phyloP scores from a whole-genome alignment of 2,797 vertebrate genomes.

The Hypotaenidia philippensis region DNA sequence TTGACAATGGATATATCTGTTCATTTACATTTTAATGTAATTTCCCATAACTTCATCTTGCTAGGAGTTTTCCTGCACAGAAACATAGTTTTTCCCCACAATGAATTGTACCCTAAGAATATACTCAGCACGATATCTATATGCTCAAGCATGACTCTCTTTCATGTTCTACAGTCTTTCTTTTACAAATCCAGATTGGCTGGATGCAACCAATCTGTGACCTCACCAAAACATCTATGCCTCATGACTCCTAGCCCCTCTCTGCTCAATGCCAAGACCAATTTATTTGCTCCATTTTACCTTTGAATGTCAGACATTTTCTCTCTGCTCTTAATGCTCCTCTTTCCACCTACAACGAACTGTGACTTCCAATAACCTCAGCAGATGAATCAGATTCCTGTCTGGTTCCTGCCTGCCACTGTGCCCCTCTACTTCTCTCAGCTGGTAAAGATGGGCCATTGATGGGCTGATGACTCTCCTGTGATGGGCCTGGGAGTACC shows the following conservation, averaged over 20 bases:
- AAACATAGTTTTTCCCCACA: not conserved
- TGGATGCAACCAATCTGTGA: not conserved
- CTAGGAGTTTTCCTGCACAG: not conserved
- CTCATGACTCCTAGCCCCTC: accelerated
- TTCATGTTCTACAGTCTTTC: not conserved
- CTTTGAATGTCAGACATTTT: not conserved
- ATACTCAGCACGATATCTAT: not conserved
- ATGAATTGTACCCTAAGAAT: not conserved
- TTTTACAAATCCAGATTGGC: not conserved
- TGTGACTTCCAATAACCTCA: not conserved
- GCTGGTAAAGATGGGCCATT: not conserved
- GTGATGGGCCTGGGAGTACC: not conserved
- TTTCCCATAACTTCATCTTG: not conserved
- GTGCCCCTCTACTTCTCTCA: not conserved
- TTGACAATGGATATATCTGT: not conserved
- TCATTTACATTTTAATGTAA: not conserved
- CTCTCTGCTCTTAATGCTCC: not conserved
- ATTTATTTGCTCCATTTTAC: not conserved
- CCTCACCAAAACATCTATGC: not conserved
- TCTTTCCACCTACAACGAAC: not conserved
- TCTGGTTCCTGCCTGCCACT: not conserved
- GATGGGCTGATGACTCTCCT: not conserved
- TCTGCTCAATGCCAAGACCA: not conserved
- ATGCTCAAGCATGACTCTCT: not conserved
- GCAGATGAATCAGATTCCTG: not conserved